A percentile compares a stretch with the other conserved stretches of the same genome.
Evolutionary conservation across 2,888 invertebrate species (phyloP).

Genomic region (Idaea aversata): DNA sequence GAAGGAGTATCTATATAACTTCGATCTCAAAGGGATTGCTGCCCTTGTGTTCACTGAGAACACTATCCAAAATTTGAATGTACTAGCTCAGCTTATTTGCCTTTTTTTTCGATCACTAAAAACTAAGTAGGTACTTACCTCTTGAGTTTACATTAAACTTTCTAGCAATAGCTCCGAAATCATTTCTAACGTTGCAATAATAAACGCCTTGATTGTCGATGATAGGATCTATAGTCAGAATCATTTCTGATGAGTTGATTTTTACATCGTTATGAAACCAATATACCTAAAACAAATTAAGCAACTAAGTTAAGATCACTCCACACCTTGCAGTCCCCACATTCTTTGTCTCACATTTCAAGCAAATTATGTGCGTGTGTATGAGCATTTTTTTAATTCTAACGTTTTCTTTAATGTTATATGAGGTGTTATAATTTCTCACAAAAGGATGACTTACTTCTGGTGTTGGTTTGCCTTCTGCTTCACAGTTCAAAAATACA

Average conservation of each 20-base stretch:
- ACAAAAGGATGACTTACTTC: conserved; percentile 32
- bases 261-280: conserved; percentile 44
- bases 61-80: too few species aligned
- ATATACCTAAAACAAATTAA: conserved; percentile 32
- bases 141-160: conserved; percentile 37
- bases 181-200: conserved; percentile 46
- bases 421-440: not conserved
- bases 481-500: conserved; percentile 39
- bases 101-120: not conserved
- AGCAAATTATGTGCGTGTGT: too few species aligned
- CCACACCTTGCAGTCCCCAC: too few species aligned
- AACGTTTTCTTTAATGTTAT: too few species aligned
- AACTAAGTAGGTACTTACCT: conserved; percentile 28
- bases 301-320: not conserved
- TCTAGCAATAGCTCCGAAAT: conserved; percentile 41
- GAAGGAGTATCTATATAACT: not conserved
- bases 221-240: conserved; percentile 34
- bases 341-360: too few species aligned
- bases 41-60: not conserved
- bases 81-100: not conserved
- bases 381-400: too few species aligned
- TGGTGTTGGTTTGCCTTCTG: conserved; percentile 40
- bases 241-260: conserved; percentile 28
- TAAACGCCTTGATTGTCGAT: conserved; percentile 42
- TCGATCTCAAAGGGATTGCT: not conserved